Evolutionary conservation across 2,888 invertebrate species (phyloP).

Genomic region (Tenthredo notha): DNA sequence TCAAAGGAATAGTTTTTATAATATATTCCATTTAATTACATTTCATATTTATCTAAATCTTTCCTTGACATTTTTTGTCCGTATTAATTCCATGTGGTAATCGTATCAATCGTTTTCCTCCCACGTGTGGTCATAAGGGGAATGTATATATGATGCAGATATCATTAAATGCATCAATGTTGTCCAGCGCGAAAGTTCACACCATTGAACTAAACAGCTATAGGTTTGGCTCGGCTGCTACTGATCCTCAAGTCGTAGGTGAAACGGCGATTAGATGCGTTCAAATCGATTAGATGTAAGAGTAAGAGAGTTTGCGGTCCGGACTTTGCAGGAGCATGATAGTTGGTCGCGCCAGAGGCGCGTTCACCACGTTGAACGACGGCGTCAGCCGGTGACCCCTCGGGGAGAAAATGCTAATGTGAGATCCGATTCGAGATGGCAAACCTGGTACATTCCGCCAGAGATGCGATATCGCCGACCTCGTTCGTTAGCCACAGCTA

Average conservation of each 20-base stretch:
- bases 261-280: conserved; percentile 43
- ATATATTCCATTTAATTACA: no score
- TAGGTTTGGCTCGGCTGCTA: conserved; percentile 17
- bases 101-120: conserved; percentile 3
- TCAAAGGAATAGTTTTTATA: not conserved
- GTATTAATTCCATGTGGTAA: not conserved
- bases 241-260: conserved; percentile 15
- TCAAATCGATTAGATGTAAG: conserved; percentile 31
- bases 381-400: conserved; percentile 46
- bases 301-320: not conserved
- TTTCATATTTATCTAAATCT: no score
- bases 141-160: not conserved
- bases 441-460: conserved; percentile 71
- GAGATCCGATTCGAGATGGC: conserved; percentile 73
- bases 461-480: conserved; percentile 72
- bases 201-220: not conserved
- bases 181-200: not conserved
- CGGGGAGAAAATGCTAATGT: conserved; percentile 69
- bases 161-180: conserved; percentile 3
- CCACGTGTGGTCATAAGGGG: not conserved
- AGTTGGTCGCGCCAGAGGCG: conserved; percentile 41
- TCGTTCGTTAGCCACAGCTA: conserved; percentile 68
- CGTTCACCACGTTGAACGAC: conserved; percentile 42
- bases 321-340: not conserved
- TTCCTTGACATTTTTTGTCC: not conserved